phyloP scores from a whole-genome alignment of 2,888 invertebrate species.

The Lottia scabra region DNA sequence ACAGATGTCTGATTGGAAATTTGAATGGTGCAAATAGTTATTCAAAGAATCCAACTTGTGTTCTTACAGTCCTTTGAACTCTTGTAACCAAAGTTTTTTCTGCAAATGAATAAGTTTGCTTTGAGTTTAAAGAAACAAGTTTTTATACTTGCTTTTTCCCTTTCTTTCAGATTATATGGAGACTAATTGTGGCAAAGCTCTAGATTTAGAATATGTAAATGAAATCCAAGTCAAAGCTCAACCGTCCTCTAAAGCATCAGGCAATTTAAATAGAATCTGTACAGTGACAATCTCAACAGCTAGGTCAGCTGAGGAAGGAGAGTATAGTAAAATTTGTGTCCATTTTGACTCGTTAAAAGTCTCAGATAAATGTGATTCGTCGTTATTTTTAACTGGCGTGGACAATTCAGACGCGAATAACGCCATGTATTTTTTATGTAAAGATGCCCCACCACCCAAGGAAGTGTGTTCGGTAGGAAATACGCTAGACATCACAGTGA shows the following conservation, averaged over 20 bases:
- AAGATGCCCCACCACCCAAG: neutral
- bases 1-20: no score
- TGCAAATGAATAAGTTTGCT: no score
- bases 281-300: neutral
- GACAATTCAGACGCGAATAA: neutral
- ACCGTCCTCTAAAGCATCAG: neutral
- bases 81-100: no score
- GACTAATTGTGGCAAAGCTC: neutral
- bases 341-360: neutral
- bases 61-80: no score
- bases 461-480: neutral
- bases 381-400: neutral
- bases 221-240: neutral
- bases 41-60: no score
- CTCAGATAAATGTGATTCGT: neutral
- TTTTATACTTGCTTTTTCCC: neutral
- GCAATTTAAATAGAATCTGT: neutral
- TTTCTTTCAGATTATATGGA: constrained; percentile 1
- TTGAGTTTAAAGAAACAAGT: no score
- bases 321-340: neutral
- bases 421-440: neutral
- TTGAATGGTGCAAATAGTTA: no score
- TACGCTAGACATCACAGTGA: neutral
- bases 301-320: neutral
- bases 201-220: neutral